phyloP scores from a whole-genome alignment of 2,888 invertebrate genomes.

The Habrosyne pyritoides region DNA sequence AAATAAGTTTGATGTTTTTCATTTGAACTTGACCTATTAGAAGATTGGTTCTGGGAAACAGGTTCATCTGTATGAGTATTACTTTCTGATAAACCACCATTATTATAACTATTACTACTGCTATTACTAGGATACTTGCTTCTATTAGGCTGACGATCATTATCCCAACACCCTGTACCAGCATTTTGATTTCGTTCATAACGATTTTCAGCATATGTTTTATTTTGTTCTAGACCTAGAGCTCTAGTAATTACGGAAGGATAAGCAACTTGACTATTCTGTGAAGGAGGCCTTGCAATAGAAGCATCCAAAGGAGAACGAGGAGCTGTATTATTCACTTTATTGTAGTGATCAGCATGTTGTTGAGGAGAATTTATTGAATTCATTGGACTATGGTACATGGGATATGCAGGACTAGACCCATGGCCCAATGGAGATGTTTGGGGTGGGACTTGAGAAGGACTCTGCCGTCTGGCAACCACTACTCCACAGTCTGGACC shows the following conservation, averaged over 20 bases:
- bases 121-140: conserved; percentile 74
- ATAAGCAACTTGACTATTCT: conserved; percentile 87
- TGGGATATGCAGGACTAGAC: conserved; percentile 91
- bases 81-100: conserved; percentile 70
- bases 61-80: conserved; percentile 75
- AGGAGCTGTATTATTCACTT: conserved; percentile 82
- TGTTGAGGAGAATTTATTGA: conserved; percentile 89
- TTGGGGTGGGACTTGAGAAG: conserved; percentile 87
- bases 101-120: conserved; percentile 68
- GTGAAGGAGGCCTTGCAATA: conserved; percentile 85
- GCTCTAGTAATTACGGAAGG: conserved; percentile 92
- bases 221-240: conserved; percentile 85
- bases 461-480: conserved; percentile 87
- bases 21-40: conserved; percentile 71
- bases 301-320: conserved; percentile 89
- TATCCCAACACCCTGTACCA: conserved; percentile 84
- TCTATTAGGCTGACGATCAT: conserved; percentile 74
- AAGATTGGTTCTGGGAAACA: conserved; percentile 70
- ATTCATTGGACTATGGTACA: conserved; percentile 93
- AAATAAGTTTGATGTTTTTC: conserved; percentile 86
- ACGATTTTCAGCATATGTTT: conserved; percentile 77
- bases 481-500: conserved; percentile 87
- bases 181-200: conserved; percentile 80
- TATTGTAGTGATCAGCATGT: conserved; percentile 81
- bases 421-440: conserved; percentile 89